phyloP scores from a whole-genome alignment of 2,888 invertebrate genomes.

The Drosophila mulleri region DNA sequence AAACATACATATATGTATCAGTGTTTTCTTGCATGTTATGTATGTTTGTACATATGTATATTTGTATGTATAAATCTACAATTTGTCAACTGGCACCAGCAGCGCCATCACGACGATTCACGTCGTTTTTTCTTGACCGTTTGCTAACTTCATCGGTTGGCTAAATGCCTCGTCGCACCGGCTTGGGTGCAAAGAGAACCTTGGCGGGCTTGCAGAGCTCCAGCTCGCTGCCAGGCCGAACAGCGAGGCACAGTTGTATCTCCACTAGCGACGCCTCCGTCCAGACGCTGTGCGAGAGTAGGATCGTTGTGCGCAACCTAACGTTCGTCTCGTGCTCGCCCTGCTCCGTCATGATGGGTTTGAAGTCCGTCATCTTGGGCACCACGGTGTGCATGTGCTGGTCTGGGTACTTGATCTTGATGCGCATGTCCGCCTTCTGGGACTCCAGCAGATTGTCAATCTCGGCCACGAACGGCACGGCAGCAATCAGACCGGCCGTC shows the following conservation, averaged over 20 bases:
- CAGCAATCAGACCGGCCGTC: constrained; percentile 95
- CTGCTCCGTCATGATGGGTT: constrained; percentile 88
- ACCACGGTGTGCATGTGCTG: constrained; percentile 93
- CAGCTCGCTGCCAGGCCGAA: constrained; percentile 86
- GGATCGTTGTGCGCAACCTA: constrained; percentile 93
- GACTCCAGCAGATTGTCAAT: constrained; percentile 91
- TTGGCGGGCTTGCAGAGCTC: constrained; percentile 95
- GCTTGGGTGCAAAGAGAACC: constrained; percentile 94
- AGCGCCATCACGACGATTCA: not conserved
- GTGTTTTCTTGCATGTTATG: constrained; percentile 3
- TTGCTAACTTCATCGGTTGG: not conserved
- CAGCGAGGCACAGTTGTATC: constrained; percentile 92
- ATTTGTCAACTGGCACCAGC: constrained; percentile 10
- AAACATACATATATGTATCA: constrained; percentile 1
- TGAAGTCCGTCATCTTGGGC: constrained; percentile 91
- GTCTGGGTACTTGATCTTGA: constrained; percentile 96
- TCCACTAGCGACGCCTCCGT: constrained; percentile 96
- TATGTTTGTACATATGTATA: too few relatives aligned
- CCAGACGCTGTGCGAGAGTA: constrained; percentile 94
- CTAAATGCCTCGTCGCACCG: constrained; percentile 92
- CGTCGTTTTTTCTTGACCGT: not conserved
- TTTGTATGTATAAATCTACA: constrained; percentile 22
- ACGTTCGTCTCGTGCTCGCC: constrained; percentile 86
- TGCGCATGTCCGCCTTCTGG: constrained; percentile 89
- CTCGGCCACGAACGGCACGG: constrained; percentile 94